These are phyloP conservation scores for Falcunculus frontatus DNA, from an alignment of 2,113 vertebrate genomes.

Conservation along the genomic window DNA sequence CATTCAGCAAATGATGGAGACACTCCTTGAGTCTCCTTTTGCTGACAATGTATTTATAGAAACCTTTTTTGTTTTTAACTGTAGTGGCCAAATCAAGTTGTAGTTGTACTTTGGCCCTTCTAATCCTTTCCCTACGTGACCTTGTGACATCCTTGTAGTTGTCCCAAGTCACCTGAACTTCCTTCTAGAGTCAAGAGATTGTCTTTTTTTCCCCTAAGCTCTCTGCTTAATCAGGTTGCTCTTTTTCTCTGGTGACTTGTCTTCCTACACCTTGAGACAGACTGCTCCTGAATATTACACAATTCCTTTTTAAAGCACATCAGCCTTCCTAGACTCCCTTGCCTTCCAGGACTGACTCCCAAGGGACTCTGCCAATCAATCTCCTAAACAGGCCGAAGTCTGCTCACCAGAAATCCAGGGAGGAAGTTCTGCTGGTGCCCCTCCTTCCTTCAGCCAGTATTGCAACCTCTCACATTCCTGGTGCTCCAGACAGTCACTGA, in stretches of 20 bases:
- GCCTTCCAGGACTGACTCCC: background rate
- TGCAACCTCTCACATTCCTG: background rate
- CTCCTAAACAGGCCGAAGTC: background rate
- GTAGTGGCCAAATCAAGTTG: background rate
- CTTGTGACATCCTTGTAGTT: background rate
- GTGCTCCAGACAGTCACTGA: background rate
- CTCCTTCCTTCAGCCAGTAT: background rate
- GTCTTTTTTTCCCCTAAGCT: background rate
- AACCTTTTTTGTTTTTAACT: background rate
- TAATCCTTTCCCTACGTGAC: background rate
- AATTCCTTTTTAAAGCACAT: background rate
- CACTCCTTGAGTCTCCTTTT: background rate
- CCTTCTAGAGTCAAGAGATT: background rate
- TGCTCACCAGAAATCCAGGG: background rate
- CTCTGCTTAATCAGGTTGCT: background rate
- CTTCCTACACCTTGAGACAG: background rate
- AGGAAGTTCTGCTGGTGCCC: background rate
- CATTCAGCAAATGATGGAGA: background rate
- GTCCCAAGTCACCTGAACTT: background rate
- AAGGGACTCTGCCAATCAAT: no score
- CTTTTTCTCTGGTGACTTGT: background rate
- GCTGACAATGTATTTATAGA: background rate
- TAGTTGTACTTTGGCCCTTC: background rate
- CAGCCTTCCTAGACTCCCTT: background rate
- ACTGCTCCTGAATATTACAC: background rate